These are phyloP conservation scores for Pseudorasbora parva DNA, from an alignment of 2,113 vertebrate genomes.

Conservation along the genomic window DNA sequence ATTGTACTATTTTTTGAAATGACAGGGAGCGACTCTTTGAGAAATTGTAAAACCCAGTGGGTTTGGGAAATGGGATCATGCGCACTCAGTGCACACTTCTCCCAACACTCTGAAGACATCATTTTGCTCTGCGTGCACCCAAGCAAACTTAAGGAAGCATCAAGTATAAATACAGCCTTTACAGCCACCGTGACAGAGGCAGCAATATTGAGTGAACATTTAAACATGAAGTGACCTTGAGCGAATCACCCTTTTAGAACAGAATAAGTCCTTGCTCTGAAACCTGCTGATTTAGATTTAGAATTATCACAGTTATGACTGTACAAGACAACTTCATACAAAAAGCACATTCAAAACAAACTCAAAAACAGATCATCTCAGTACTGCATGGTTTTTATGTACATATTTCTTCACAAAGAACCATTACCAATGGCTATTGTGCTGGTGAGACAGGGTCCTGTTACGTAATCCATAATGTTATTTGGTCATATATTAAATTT, in stretches of 20 bases:
- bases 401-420: background rate
- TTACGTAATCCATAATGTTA: background rate
- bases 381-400: background rate
- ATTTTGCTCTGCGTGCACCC: too few species aligned
- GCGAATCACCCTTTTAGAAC: background rate
- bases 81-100: too few species aligned
- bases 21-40: too few species aligned
- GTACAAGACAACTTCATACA: background rate
- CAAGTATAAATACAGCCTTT: too few species aligned
- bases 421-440: background rate
- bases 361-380: too few species aligned
- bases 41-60: too few species aligned
- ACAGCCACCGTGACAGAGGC: too few species aligned
- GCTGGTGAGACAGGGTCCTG: background rate
- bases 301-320: background rate
- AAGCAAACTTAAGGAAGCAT: too few species aligned
- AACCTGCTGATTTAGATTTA: background rate
- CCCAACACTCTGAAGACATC: too few species aligned
- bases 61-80: too few species aligned
- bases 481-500: background rate
- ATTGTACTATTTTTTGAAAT: too few species aligned
- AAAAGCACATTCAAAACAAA: background rate
- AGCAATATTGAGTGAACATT: background rate
- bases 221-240: background rate
- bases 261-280: background rate